Evolutionary conservation across 2,113 vertebrate species (phyloP).

Genomic region (Calypte anna): DNA sequence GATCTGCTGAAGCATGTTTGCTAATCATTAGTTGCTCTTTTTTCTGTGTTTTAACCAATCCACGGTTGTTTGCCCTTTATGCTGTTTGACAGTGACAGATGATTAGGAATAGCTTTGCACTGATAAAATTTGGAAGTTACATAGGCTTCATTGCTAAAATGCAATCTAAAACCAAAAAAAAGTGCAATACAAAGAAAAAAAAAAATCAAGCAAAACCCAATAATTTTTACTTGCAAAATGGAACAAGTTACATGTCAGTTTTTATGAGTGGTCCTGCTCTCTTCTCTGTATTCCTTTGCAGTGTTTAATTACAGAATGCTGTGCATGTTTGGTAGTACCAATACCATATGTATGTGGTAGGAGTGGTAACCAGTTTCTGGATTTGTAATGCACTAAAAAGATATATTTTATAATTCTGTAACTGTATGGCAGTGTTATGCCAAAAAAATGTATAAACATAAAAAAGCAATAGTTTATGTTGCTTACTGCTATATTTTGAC

Average conservation of each 20-base stretch:
- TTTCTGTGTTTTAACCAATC: background rate
- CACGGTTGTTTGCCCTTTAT: background rate
- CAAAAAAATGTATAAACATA: slow-evolving; percentile 68
- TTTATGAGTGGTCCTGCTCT: slow-evolving; percentile 27
- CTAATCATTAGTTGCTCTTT: background rate
- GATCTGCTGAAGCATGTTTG: slow-evolving; percentile 37
- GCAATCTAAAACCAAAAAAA: slow-evolving; percentile 29
- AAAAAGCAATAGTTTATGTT: slow-evolving; percentile 76
- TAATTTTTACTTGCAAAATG: background rate
- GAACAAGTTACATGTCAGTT: background rate
- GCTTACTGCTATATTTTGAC: slow-evolving; percentile 77
- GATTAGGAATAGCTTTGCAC: background rate
- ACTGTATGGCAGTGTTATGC: slow-evolving; percentile 76
- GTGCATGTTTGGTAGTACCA: slow-evolving; percentile 68
- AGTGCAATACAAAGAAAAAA: background rate
- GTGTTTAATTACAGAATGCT: slow-evolving; percentile 54
- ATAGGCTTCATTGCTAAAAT: background rate
- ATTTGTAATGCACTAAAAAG: slow-evolving; percentile 72
- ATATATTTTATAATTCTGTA: slow-evolving; percentile 78
- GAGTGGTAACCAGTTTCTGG: slow-evolving; percentile 78
- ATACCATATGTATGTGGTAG: slow-evolving; percentile 76
- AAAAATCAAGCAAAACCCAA: background rate
- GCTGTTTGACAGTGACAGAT: background rate
- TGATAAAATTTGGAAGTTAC: background rate
- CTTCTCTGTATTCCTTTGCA: slow-evolving; percentile 37